Evolutionary conservation across 2,113 vertebrate species (phyloP).

Genomic region (Anoplopoma fimbria): DNA sequence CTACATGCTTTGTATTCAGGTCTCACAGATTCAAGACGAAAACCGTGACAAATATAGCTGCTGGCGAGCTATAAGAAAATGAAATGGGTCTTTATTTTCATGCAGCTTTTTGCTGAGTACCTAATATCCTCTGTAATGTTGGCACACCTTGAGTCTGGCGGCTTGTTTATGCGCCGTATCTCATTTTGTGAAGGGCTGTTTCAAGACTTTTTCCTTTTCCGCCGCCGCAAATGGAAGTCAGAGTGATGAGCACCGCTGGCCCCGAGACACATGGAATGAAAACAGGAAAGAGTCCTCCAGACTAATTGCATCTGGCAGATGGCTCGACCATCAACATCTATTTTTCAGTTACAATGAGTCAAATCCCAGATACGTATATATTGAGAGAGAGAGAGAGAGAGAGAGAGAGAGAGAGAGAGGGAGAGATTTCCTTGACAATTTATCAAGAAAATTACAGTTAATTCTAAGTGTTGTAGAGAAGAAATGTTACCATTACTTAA

Average conservation of each 20-base stretch:
- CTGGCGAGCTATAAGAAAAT: constrained; percentile 17
- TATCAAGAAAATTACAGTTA: neutral
- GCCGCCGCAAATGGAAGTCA: constrained; percentile 9
- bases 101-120: constrained; percentile 16
- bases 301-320: constrained; percentile 37
- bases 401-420: no score
- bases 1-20: constrained; percentile 30
- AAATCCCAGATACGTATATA: neutral
- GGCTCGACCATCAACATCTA: constrained; percentile 16
- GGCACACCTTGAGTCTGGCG: constrained; percentile 24
- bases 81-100: constrained; percentile 28
- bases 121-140: constrained; percentile 19
- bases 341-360: constrained; percentile 2
- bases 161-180: constrained; percentile 19
- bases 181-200: neutral
- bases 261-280: constrained; percentile 6
- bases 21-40: neutral
- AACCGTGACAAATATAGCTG: neutral
- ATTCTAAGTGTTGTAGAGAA: neutral
- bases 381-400: no score
- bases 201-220: constrained; percentile 4
- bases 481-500: neutral
- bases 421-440: neutral
- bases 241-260: constrained; percentile 18
- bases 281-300: constrained; percentile 19